Evolutionary conservation across 2,888 invertebrate species (phyloP), one percentile per base, ranked within the genome.

Genomic region (Gymnocheta viridis): DNA sequence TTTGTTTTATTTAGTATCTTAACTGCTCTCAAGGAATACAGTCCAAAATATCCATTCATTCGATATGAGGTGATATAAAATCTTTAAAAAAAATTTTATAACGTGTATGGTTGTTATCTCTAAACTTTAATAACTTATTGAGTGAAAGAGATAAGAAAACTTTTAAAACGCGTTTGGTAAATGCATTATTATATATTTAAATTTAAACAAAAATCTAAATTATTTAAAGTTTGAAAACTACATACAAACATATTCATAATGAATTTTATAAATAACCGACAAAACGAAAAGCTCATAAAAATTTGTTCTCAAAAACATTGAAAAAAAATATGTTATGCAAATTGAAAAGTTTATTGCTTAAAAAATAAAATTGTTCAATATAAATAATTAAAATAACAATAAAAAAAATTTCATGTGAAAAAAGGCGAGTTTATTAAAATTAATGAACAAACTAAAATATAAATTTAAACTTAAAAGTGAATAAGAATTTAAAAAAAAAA

Each of bases 1-100:
- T 90, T 89, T 91, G 35, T 54, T 47, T 89, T 88, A 88, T 90
- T 90, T 90, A 90, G 90, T 90, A 89, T 90, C 89, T 89, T 88
- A 89, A 88, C 86, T 86, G 88, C 84, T 86, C 88, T 89, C 89
- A 89, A 89, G 89, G 89, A 89, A 90, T 88, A 88, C 89, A 88
- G 90, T 89, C 77, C 72, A 62, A 82, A 70, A 62, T 64, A 74
- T 22, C 70, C 38, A 62, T 17, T 14, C 24, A 56, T 35, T 56
- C 44, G n/a, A 64, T 24, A 35, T 24, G 47, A 66, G 19, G 35
- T 24, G 41, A 66, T 54, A 54, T 14, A 54, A 49, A n/a, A 49
- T 14, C 10, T 62, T 6, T 32, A 32, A 32, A 41, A 35, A 19
- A n/a, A 67, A 24, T 24, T 35, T n/a, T 47, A 66, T 35, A 38